phyloP scores from a whole-genome alignment of 2,797 vertebrate species.

The Poeciliopsis presidionis region DNA sequence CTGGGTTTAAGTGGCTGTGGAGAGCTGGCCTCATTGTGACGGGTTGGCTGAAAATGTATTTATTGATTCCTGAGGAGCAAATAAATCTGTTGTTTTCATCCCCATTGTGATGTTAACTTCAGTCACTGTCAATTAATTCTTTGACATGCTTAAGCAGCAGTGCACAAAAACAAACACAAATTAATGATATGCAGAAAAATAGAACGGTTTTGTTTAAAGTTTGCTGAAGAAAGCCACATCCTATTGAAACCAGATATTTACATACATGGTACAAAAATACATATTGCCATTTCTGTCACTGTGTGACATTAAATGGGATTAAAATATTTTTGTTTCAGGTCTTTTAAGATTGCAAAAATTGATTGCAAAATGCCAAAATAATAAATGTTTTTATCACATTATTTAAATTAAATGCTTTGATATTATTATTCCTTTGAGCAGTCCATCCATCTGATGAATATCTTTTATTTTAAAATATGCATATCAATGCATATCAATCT shows the following conservation, averaged over 20 bases:
- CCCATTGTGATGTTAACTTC: background rate
- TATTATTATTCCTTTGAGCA: background rate
- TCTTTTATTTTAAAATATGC: background rate
- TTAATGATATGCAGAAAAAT: no score
- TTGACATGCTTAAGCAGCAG: background rate
- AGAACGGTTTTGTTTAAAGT: background rate
- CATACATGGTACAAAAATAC: background rate
- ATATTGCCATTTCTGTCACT: background rate
- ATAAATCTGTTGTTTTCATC: conserved; percentile 14
- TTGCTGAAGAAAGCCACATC: background rate
- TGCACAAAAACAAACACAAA: background rate
- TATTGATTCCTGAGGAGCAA: conserved; percentile 27
- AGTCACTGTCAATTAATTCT: background rate
- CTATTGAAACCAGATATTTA: background rate
- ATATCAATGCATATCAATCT: background rate
- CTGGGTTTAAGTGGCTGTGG: conserved; percentile 8
- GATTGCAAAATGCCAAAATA: background rate
- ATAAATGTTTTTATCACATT: background rate
- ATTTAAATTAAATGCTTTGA: background rate
- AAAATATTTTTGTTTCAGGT: background rate
- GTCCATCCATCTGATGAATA: background rate
- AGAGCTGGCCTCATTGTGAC: conserved; percentile 33
- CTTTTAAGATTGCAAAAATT: background rate
- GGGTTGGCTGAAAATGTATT: conserved; percentile 39
- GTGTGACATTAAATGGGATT: background rate